Conservation (phyloP, 1,140 invertebrate genomes). For the Atta texana region DNA sequence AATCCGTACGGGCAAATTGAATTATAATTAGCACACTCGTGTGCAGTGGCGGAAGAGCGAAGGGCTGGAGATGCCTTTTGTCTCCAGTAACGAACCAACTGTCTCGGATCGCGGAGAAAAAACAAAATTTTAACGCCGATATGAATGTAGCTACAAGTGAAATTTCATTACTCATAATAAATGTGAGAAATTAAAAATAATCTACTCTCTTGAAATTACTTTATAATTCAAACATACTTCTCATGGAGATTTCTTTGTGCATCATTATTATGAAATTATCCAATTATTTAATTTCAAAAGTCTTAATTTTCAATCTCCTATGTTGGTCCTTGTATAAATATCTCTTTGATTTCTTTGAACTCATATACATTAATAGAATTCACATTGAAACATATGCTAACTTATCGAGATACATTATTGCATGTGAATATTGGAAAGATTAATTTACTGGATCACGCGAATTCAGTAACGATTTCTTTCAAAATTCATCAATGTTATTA, state of each 20-base stretch:
- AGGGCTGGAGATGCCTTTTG: slow-evolving; percentile 51
- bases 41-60: slow-evolving; percentile 14
- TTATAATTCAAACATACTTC: neutral
- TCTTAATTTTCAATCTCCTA: neutral
- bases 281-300: neutral
- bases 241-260: neutral
- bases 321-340: neutral
- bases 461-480: neutral
- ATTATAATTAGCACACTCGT: slow-evolving; percentile 70
- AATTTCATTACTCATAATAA: slow-evolving; percentile 28
- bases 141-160: slow-evolving; percentile 20
- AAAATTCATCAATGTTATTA: slow-evolving; percentile 7
- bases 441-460: neutral
- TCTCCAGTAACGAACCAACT: slow-evolving; percentile 58
- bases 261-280: neutral
- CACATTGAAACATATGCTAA: neutral
- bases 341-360: neutral
- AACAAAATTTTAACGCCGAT: slow-evolving; percentile 56
- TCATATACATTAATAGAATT: neutral
- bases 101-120: slow-evolving; percentile 26
- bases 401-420: neutral
- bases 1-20: slow-evolving; percentile 63
- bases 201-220: neutral
- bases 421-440: neutral
- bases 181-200: slow-evolving; percentile 7